Conservation (phyloP, 2,888 invertebrate genomes). For the Parelbella ahira region DNA sequence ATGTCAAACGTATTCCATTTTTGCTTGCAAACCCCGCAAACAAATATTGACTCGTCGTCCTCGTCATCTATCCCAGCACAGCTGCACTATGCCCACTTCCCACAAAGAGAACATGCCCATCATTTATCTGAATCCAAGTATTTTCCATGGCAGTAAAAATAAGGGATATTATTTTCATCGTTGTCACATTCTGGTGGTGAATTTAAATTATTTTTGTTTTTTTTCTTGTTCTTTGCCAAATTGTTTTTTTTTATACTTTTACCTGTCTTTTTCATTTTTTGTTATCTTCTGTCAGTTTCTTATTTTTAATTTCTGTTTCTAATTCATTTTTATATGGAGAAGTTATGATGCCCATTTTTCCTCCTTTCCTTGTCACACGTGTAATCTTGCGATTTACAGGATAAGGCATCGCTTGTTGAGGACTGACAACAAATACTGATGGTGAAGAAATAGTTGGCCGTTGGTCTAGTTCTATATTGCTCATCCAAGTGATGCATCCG, state of each 20-base stretch:
- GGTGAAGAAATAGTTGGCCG: no score
- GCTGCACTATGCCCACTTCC: slow-evolving; percentile 32
- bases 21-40: slow-evolving; percentile 27
- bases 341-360: background rate
- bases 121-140: slow-evolving; percentile 36
- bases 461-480: no score
- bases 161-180: no score
- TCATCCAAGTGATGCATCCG: no score
- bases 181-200: slow-evolving; percentile 23
- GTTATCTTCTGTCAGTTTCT: background rate
- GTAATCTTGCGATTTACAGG: background rate
- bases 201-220: slow-evolving; percentile 22
- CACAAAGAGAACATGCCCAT: slow-evolving; percentile 32
- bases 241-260: slow-evolving; percentile 7
- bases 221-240: no score
- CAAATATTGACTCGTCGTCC: slow-evolving; percentile 32
- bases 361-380: background rate
- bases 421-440: no score
- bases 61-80: slow-evolving; percentile 35
- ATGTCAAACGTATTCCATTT: slow-evolving; percentile 5
- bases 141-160: no score
- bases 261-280: background rate
- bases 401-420: background rate
- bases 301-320: background rate
- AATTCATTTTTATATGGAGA: slow-evolving; percentile 1